Conservation (phyloP, 2,797 vertebrate genomes). For the Lindbergichthys nudifrons region DNA sequence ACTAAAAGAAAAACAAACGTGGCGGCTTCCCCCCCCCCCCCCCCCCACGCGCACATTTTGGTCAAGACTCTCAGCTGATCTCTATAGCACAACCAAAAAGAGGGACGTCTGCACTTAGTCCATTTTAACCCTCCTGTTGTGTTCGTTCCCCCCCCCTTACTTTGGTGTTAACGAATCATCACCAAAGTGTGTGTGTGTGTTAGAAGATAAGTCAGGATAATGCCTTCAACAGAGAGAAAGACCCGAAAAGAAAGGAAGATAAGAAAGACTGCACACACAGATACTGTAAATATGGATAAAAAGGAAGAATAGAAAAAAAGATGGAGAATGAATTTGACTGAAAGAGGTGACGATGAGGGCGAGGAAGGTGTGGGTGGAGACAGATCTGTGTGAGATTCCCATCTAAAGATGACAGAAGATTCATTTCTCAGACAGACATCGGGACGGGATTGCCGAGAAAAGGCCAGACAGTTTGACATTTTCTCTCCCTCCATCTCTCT, state of each 20-base stretch:
- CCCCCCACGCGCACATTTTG: too few species aligned
- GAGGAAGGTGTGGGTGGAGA: constrained; percentile 37
- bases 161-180: too few species aligned
- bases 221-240: constrained; percentile 47
- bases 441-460: constrained; percentile 66
- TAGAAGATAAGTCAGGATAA: constrained; percentile 62
- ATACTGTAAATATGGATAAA: constrained; percentile 31
- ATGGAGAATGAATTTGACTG: constrained; percentile 4
- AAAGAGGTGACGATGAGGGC: constrained; percentile 9
- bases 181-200: too few species aligned
- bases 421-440: constrained; percentile 74
- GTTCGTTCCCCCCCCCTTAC: too few species aligned
- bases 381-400: constrained; percentile 67
- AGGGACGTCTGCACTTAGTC: too few species aligned
- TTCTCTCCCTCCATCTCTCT: constrained; percentile 29
- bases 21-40: too few species aligned
- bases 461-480: constrained; percentile 78
- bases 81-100: too few species aligned
- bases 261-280: constrained; percentile 1
- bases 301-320: background rate
- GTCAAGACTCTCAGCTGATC: too few species aligned
- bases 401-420: constrained; percentile 77
- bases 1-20: too few species aligned
- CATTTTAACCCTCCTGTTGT: too few species aligned
- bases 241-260: constrained; percentile 19